These are phyloP conservation scores for Harpagifer antarcticus DNA, from an alignment of 2,797 vertebrate genomes.

Conservation along the genomic window DNA sequence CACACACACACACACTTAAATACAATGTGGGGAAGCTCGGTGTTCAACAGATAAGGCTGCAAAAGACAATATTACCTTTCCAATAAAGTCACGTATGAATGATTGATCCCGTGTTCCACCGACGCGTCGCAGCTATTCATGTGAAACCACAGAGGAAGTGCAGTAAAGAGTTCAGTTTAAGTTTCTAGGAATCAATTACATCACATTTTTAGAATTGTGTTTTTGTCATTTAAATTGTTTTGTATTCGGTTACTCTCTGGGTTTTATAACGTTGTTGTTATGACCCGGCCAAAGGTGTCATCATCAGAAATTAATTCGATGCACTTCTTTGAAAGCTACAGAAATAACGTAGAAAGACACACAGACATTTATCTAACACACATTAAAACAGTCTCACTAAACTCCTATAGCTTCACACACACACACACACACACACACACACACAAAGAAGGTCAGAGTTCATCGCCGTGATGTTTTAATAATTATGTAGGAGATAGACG, in stretches of 20 bases:
- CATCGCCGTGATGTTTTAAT: constrained; percentile 5
- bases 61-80: not conserved
- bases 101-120: not conserved
- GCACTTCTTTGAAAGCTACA: no score
- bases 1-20: not conserved
- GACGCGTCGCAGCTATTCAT: not conserved
- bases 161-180: no score
- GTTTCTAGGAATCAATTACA: not conserved
- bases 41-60: not conserved
- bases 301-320: not conserved
- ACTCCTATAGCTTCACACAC: no score
- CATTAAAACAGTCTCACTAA: no score
- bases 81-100: not conserved
- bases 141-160: not conserved
- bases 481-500: constrained; percentile 12
- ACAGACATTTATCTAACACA: no score
- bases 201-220: not conserved
- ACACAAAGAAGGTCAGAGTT: constrained; percentile 29
- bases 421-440: not conserved
- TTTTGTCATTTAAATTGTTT: no score
- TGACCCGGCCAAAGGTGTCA: not conserved
- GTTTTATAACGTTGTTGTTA: no score
- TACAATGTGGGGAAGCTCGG: not conserved
- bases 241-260: no score
- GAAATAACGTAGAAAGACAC: no score